phyloP scores from a whole-genome alignment of 30 jellyfish, hydroid and myxozoan genomes.

The Chironex yamaguchii region DNA sequence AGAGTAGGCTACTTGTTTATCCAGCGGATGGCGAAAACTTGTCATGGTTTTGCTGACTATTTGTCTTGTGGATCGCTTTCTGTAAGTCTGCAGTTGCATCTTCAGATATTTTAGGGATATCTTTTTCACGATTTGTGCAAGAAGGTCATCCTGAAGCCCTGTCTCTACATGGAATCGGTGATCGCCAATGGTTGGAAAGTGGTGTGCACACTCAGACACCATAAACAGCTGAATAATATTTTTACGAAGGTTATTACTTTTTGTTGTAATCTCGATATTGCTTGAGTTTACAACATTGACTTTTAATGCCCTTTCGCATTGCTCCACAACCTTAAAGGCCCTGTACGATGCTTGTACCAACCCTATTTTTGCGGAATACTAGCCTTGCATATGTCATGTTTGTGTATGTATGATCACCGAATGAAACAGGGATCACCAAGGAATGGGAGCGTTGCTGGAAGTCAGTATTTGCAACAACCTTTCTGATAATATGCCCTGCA shows the following conservation, averaged over 20 bases:
- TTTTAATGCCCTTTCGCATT: no score
- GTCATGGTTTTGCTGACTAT: background rate
- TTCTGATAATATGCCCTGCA: conserved; percentile 12
- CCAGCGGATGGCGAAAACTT: conserved; percentile 1
- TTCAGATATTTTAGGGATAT: conserved; percentile 1
- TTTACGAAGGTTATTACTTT: background rate
- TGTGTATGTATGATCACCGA: background rate
- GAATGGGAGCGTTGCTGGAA: conserved; percentile 12
- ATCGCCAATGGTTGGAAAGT: no score
- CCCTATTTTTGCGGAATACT: background rate
- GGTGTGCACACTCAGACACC: no score
- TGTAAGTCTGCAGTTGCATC: background rate
- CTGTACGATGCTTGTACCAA: conserved; percentile 6
- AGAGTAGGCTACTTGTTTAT: background rate
- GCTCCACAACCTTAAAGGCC: no score
- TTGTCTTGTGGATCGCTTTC: background rate
- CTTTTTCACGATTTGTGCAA: background rate
- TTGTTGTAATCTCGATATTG: background rate
- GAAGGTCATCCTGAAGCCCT: conserved; percentile 19
- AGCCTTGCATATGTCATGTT: background rate
- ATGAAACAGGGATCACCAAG: background rate
- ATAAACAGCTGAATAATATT: no score
- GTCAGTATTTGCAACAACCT: background rate
- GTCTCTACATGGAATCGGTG: no score
- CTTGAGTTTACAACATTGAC: background rate